phyloP scores from a whole-genome alignment of 2,797 vertebrate species.

The Pipistrellus pygmaeus region DNA sequence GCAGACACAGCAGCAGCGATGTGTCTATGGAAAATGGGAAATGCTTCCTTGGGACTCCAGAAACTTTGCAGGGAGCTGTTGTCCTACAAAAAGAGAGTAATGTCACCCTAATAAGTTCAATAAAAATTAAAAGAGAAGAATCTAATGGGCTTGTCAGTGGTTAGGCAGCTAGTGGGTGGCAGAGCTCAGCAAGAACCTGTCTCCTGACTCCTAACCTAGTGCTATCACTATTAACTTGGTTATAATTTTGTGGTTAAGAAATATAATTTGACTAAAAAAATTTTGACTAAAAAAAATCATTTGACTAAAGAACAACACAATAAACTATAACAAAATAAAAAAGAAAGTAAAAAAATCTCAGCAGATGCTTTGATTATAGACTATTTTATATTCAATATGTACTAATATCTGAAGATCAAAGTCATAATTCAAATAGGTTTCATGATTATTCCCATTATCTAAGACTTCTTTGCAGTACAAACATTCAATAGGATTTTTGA shows the following conservation, averaged over 20 bases:
- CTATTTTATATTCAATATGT: background rate
- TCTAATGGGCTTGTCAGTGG: background rate
- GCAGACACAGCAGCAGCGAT: background rate
- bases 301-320: background rate
- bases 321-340: background rate
- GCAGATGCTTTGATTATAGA: background rate
- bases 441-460: background rate
- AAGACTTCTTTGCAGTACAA: background rate
- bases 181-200: background rate
- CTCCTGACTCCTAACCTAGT: background rate
- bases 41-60: background rate
- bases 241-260: conserved; percentile 30
- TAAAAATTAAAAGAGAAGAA: background rate
- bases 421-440: background rate
- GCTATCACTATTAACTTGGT: background rate
- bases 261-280: background rate
- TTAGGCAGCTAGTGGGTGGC: background rate
- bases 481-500: background rate
- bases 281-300: background rate
- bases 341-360: background rate
- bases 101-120: background rate
- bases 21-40: background rate
- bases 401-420: background rate
- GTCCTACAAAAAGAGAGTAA: background rate
- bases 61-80: background rate